Evolutionary conservation across 2,888 invertebrate genomes (phyloP).

Genomic region (Ctena decussata): DNA sequence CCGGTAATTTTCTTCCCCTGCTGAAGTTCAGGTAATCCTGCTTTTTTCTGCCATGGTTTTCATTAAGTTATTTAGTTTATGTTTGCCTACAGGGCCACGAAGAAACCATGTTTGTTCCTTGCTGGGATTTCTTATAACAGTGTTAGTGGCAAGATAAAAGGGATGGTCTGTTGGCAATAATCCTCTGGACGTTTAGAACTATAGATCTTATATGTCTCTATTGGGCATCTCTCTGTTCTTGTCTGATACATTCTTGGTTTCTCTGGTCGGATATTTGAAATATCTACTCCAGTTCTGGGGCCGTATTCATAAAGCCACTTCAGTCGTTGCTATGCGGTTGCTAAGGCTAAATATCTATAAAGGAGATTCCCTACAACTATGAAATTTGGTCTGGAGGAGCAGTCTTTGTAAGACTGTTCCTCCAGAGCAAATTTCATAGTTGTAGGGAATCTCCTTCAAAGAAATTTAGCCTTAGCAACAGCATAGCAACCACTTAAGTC

Average conservation of each 20-base stretch:
- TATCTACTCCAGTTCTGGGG: neutral
- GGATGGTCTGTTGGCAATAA: neutral
- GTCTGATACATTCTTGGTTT: neutral
- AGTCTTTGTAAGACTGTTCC: too few species aligned
- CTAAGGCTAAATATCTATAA: too few species aligned
- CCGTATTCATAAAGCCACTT: too few species aligned
- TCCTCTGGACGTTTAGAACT: neutral
- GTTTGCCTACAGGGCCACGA: neutral
- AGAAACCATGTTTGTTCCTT: slow-evolving; percentile 18
- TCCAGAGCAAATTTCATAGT: too few species aligned
- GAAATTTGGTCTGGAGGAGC: too few species aligned
- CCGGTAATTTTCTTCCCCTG: too few species aligned
- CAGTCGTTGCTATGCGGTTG: too few species aligned
- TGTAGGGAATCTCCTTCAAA: too few species aligned
- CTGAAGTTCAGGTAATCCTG: too few species aligned
- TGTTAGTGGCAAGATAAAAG: slow-evolving; percentile 3
- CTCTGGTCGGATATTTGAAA: neutral
- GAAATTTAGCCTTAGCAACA: too few species aligned
- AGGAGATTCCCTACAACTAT: too few species aligned
- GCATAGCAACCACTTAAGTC: too few species aligned
- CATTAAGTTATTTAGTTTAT: slow-evolving; percentile 15
- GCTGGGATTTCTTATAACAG: neutral
- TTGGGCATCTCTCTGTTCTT: neutral
- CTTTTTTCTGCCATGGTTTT: slow-evolving; percentile 17
- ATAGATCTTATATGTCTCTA: neutral